Evolutionary conservation across 2,888 invertebrate genomes (phyloP), one percentile per base, ranked within the genome.

Genomic region (Conops quadrifasciatus): DNA sequence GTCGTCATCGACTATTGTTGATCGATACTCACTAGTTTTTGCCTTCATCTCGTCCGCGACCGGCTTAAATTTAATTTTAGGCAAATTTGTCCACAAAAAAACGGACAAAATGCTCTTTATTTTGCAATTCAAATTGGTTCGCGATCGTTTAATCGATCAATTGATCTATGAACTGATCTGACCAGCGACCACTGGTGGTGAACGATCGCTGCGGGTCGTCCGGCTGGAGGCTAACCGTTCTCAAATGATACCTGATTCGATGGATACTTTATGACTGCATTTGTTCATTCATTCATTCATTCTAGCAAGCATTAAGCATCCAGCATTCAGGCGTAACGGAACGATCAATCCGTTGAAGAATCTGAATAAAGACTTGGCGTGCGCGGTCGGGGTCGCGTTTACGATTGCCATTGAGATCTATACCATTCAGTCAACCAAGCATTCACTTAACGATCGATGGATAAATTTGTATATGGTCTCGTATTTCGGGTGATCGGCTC

Each of bases 121-220:
- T 62, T 43, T 62, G 62, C 63, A 63, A 63, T 63, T 63, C 16
- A 47, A 63, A 63, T 63, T 24, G 47, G 45, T 24, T 67, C 45
- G 58, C 58, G 58, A 24, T 58, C 58, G 49, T 36, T 49, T 47
- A 43, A 45, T 24, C 65, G 47, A 67, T 36, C 5, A 9, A 36
- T 36, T 9, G 36, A 36, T 36, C 9, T 36, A 36, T 36, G 4
- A 9, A 36, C 9, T 36, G 9, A 4, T 36, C 36, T 36, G 9
- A 7, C 36, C 9, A 36, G 9, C 65, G 45, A 58, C 58, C 36
- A 28, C 16, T 58, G 67, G 45, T 24, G 16, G 24, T 59, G 58
- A 36, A 67, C 45, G 47, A 58, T n/a, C 67, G 58, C 58, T 28
- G 67, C 58, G 67, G 67, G 67, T 47, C 58, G 45, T 26, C 58